Evolutionary conservation across 2,113 vertebrate species (phyloP), one percentile per base, ranked within the genome.

Genomic region (Phyllostomus hastatus): DNA sequence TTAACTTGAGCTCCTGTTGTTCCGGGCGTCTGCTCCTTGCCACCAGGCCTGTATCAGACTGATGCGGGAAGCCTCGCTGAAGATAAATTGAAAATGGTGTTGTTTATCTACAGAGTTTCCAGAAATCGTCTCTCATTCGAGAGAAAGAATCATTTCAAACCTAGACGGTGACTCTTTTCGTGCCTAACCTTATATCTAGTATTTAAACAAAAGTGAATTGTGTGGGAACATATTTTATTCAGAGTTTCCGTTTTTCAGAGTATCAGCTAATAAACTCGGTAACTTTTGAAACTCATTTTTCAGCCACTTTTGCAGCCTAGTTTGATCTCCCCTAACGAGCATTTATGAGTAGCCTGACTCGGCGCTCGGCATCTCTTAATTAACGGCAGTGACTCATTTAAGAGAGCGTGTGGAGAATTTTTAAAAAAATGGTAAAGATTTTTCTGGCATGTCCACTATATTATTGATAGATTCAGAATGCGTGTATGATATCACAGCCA

Each of bases 231-330:
- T n/a, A 31, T n/a, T 89, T 91, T 82, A 73, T 93, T 80, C 81
- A 91, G 59, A 87, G 81, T 83, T 97, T 95, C n/a, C 16, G 24
- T 70, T 94, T 86, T 94, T 90, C 73, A 79, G n/a, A 48, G 57
- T 43, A 64, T 64, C 38, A 64, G n/a, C 17, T 11, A 80, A 33
- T 76, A 43, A 90, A 87, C 38, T 88, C 57, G 50, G 64, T 76
- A n/a, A 35, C n/a, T 69, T 35, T 69, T 41, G 86, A 83, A 90
- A 73, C 17, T 83, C 57, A 28, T 15, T 48, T 94, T 50, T 66
- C 50, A 84, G 46, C 46, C 50, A 46, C 46, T 75, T 50, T 50
- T 73, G 70, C 3, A 66, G 28, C 46, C 26, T 48, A 9, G n/a
- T 66, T 52, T 43, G 26, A 11, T 52, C 59, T 52, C 64, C 41